These are phyloP conservation scores for Allophyes oxyacanthae DNA, from an alignment of 2,888 invertebrate species.

Conservation along the genomic window DNA sequence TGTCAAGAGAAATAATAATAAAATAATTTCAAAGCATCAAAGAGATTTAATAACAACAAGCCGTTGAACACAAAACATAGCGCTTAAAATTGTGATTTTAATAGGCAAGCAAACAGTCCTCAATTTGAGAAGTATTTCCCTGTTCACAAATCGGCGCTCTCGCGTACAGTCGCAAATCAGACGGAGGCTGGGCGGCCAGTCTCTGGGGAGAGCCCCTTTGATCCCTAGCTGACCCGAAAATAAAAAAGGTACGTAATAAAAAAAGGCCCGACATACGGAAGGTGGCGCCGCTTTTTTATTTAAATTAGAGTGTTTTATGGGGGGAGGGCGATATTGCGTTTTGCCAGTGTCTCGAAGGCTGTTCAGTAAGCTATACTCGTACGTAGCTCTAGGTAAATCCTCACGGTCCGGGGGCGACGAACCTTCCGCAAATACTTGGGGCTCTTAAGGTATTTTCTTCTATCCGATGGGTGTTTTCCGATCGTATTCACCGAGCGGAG, in stretches of 20 bases:
- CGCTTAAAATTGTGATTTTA: slow-evolving; percentile 83
- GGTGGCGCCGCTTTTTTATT: slow-evolving; percentile 89
- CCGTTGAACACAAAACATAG: slow-evolving; percentile 64
- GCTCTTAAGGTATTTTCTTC: slow-evolving; percentile 71
- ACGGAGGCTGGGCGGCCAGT: slow-evolving; percentile 74
- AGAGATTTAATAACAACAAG: slow-evolving; percentile 64
- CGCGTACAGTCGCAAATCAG: slow-evolving; percentile 86
- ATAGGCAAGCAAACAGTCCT: slow-evolving; percentile 85
- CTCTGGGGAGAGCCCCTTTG: slow-evolving; percentile 87
- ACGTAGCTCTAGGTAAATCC: slow-evolving; percentile 73
- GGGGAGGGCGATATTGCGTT: slow-evolving; percentile 88
- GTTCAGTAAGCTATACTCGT: slow-evolving; percentile 77
- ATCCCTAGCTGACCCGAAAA: slow-evolving; percentile 89
- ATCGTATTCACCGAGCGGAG: slow-evolving; percentile 63
- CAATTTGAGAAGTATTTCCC: slow-evolving; percentile 86
- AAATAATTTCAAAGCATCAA: slow-evolving; percentile 10
- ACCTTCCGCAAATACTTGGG: slow-evolving; percentile 74
- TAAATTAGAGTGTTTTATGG: slow-evolving; percentile 90
- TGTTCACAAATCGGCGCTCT: slow-evolving; percentile 87
- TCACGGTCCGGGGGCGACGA: slow-evolving; percentile 70
- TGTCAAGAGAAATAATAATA: background rate
- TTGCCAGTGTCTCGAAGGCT: slow-evolving; percentile 84
- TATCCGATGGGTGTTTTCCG: slow-evolving; percentile 65
- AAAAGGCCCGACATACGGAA: slow-evolving; percentile 89
- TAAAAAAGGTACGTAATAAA: slow-evolving; percentile 89